These are phyloP conservation scores for Drosophila melanosoma DNA, from an alignment of 2,888 invertebrate species.

Conservation along the genomic window DNA sequence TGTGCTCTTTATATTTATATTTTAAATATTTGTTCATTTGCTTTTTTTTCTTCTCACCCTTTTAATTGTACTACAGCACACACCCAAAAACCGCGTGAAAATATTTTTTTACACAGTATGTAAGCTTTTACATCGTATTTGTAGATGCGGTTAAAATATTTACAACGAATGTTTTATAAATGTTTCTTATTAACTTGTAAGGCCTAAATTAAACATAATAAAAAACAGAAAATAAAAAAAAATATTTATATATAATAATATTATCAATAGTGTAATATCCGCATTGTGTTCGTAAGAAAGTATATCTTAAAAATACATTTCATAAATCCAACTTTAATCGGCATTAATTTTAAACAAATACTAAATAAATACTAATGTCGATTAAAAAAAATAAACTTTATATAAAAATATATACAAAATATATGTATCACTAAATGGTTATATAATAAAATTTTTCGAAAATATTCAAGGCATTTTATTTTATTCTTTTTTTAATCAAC, in stretches of 20 bases:
- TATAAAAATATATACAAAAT: slow-evolving; percentile 48
- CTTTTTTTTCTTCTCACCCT: not conserved
- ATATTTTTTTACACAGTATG: slow-evolving; percentile 69
- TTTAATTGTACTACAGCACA: slow-evolving; percentile 30
- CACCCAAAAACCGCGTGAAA: slow-evolving; percentile 19
- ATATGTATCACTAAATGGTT: slow-evolving; percentile 67
- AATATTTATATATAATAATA: slow-evolving; percentile 7
- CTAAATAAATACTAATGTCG: slow-evolving; percentile 48
- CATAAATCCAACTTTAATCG: slow-evolving; percentile 57
- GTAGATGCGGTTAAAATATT: slow-evolving; percentile 62
- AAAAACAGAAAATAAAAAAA: slow-evolving; percentile 4
- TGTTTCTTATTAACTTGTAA: slow-evolving; percentile 57
- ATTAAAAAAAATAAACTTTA: slow-evolving; percentile 33
- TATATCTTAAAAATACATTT: slow-evolving; percentile 60
- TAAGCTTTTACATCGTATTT: slow-evolving; percentile 62
- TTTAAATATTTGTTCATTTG: too few relatives aligned
- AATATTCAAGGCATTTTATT: slow-evolving; percentile 13
- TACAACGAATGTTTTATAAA: slow-evolving; percentile 77
- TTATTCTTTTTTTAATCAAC: not conserved
- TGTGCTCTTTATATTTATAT: too few relatives aligned
- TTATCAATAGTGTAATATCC: slow-evolving; percentile 64
- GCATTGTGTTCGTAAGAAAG: slow-evolving; percentile 70
- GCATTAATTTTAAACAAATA: slow-evolving; percentile 53
- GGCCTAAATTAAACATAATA: slow-evolving; percentile 33
- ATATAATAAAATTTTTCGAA: slow-evolving; percentile 70